Conservation (phyloP, 2,113 vertebrate genomes). For the Leucopsar rothschildi region DNA sequence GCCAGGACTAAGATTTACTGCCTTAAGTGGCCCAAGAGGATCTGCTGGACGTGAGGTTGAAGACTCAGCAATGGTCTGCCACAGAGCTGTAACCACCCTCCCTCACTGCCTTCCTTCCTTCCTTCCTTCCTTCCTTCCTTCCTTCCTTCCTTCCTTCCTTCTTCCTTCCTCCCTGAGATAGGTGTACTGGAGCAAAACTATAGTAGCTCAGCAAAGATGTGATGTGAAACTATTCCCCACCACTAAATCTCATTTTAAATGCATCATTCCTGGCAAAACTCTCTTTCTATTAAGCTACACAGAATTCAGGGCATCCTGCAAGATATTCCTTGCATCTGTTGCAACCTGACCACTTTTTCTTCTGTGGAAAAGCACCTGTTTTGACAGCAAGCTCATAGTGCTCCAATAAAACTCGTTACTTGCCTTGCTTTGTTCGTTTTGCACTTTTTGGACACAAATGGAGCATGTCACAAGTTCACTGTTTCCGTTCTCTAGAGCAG, state of each 20-base stretch:
- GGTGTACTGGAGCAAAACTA: neutral
- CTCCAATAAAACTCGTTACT: neutral
- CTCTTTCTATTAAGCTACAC: neutral
- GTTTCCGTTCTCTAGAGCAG: neutral
- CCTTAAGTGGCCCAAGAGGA: neutral
- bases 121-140: neutral
- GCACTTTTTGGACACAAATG: neutral
- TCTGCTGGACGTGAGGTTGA: neutral
- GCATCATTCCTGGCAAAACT: neutral
- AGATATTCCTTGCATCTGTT: neutral
- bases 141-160: neutral
- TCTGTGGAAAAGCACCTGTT: neutral
- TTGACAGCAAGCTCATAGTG: neutral
- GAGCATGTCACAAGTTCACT: neutral
- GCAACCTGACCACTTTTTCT: neutral
- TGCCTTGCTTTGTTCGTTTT: neutral
- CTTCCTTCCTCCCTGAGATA: neutral
- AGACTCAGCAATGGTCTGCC: accelerated
- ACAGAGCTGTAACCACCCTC: accelerated
- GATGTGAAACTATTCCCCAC: neutral
- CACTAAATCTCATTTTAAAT: neutral
- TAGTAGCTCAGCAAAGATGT: neutral
- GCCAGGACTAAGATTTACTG: neutral
- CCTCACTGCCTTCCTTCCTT: neutral
- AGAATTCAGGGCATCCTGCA: neutral